phyloP scores from a whole-genome alignment of 2,888 invertebrate species.

The Agapetus fuscipes region DNA sequence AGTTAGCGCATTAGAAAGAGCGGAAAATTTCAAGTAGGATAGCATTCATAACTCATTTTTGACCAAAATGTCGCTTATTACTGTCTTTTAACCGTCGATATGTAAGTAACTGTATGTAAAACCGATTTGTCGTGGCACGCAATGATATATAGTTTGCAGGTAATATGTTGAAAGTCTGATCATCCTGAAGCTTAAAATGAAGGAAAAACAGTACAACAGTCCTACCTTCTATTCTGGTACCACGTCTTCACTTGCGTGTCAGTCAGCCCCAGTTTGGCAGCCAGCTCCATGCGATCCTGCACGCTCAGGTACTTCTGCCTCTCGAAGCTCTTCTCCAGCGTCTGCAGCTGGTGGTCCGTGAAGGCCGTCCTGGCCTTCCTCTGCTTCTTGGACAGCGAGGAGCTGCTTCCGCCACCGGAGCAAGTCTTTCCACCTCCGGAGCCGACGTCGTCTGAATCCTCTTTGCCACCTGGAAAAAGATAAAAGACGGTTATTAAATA shows the following conservation, averaged over 20 bases:
- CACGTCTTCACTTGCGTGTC: conserved; percentile 99
- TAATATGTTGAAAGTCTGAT: too few relatives aligned
- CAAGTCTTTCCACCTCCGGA: conserved; percentile 37
- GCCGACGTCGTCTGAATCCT: conserved; percentile 67
- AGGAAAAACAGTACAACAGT: too few relatives aligned
- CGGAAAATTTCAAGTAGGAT: too few relatives aligned
- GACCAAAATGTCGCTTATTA: too few relatives aligned
- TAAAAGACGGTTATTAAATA: conserved; percentile 15
- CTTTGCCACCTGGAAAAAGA: conserved; percentile 62
- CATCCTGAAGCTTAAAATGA: too few relatives aligned
- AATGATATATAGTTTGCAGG: too few relatives aligned
- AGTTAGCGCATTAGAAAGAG: too few relatives aligned
- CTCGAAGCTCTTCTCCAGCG: conserved; percentile 94
- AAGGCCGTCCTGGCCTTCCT: conserved; percentile 96
- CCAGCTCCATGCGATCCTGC: conserved; percentile 97
- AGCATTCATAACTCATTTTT: too few relatives aligned
- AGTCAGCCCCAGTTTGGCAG: conserved; percentile 88
- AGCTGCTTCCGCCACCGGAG: conserved; percentile 28
- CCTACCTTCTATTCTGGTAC: conserved; percentile 97
- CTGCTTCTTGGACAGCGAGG: conserved; percentile 76
- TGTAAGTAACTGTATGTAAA: too few relatives aligned
- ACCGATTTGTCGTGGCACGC: too few relatives aligned
- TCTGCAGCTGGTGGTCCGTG: conserved; percentile 95
- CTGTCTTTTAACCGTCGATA: too few relatives aligned
- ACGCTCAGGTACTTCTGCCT: conserved; percentile 94